Conservation (phyloP, 2,113 vertebrate genomes). For the Cathartes aura region DNA sequence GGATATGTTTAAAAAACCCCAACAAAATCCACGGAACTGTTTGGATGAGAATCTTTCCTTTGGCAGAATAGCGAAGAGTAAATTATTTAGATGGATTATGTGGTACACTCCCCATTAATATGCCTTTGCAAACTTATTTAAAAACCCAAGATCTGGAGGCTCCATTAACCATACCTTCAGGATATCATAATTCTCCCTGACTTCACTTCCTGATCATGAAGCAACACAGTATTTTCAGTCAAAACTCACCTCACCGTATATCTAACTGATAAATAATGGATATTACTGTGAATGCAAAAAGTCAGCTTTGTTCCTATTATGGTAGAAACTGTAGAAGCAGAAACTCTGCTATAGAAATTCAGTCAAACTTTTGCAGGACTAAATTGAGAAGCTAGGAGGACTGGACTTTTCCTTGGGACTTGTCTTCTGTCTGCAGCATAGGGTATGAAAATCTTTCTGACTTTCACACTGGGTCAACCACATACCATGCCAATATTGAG, state of each 20-base stretch:
- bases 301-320: neutral
- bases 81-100: constrained; percentile 38
- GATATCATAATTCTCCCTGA: constrained; percentile 4
- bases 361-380: neutral
- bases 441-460: neutral
- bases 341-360: neutral
- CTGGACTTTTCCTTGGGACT: neutral
- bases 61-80: neutral
- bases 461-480: neutral
- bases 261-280: neutral
- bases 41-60: constrained; percentile 30
- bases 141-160: neutral
- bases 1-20: neutral
- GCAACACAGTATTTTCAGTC: neutral
- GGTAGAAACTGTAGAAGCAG: neutral
- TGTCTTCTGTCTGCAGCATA: neutral
- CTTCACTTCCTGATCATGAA: neutral
- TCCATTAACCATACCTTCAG: neutral
- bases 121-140: neutral
- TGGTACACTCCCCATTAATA: neutral
- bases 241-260: neutral
- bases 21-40: neutral
- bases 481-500: neutral
- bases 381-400: neutral
- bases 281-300: neutral